Conservation (phyloP, 2,797 vertebrate genomes). For the Lycodopsis pacificus region DNA sequence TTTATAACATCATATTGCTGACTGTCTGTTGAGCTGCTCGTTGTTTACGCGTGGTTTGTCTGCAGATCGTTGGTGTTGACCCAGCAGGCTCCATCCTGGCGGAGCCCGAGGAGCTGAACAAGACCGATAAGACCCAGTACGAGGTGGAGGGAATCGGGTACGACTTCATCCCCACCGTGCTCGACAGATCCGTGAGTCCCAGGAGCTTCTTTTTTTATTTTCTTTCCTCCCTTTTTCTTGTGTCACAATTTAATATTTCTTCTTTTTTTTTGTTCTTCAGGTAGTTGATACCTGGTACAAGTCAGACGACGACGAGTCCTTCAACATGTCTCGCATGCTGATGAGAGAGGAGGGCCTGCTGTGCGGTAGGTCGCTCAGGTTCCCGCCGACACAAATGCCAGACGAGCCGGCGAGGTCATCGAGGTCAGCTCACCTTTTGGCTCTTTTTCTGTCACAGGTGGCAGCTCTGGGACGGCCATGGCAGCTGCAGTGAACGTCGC, state of each 20-base stretch:
- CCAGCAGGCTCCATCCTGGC: constrained; percentile 96
- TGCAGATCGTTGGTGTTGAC: constrained; percentile 93
- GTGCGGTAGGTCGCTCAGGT: constrained; percentile 85
- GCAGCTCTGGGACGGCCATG: constrained; percentile 95
- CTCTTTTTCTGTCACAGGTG: constrained; percentile 82
- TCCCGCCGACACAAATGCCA: accelerated
- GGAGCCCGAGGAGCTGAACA: constrained; percentile 90
- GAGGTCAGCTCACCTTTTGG: background rate
- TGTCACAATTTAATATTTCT: background rate
- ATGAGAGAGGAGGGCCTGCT: constrained; percentile 94
- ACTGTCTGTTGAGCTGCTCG: background rate
- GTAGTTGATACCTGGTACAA: constrained; percentile 94
- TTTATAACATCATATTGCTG: background rate
- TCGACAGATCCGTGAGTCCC: constrained; percentile 92
- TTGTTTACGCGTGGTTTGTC: constrained; percentile 20
- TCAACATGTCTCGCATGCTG: constrained; percentile 91
- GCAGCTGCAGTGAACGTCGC: constrained; percentile 89
- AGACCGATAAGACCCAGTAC: constrained; percentile 89
- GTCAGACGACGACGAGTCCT: constrained; percentile 90
- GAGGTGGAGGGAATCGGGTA: constrained; percentile 99
- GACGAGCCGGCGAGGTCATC: background rate
- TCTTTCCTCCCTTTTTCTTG: background rate
- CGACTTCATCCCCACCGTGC: constrained; percentile 96
- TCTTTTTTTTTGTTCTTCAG: constrained; percentile 70
- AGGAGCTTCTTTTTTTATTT: background rate